These are phyloP conservation scores for Gobius niger DNA, from an alignment of 2,113 vertebrate genomes.

Conservation along the genomic window DNA sequence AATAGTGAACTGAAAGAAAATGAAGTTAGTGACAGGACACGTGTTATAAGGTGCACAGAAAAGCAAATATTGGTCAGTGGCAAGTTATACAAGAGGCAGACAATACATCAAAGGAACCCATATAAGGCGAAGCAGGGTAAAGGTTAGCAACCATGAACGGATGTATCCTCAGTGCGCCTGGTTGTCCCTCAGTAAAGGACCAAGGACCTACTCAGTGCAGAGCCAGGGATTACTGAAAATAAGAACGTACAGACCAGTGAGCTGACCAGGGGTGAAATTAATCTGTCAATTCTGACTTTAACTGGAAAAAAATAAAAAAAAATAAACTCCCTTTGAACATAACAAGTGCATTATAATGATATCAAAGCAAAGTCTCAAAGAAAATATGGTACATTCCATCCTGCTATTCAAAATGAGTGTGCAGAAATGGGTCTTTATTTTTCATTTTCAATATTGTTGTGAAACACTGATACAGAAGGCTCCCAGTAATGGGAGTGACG, in stretches of 20 bases:
- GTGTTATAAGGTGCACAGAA: slow-evolving; percentile 10
- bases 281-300: slow-evolving; percentile 9
- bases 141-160: slow-evolving; percentile 55
- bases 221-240: slow-evolving; percentile 99
- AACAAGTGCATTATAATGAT: background rate
- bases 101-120: slow-evolving; percentile 40
- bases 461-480: slow-evolving; percentile 67
- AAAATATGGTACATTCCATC: background rate
- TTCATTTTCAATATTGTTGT: slow-evolving; percentile 33
- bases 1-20: slow-evolving; percentile 16
- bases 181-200: slow-evolving; percentile 83
- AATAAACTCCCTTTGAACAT: background rate
- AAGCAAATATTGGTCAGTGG: slow-evolving; percentile 19
- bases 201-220: slow-evolving; percentile 95
- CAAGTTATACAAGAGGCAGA: slow-evolving; percentile 45
- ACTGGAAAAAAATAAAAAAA: background rate
- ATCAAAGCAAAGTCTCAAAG: background rate
- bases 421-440: slow-evolving; percentile 72
- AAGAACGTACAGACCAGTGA: slow-evolving; percentile 82
- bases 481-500: slow-evolving; percentile 43
- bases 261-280: slow-evolving; percentile 32
- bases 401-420: slow-evolving; percentile 63
- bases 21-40: slow-evolving; percentile 44
- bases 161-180: slow-evolving; percentile 66
- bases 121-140: slow-evolving; percentile 53